Evolutionary conservation across 2,113 vertebrate species (phyloP), one percentile per base, ranked within the genome.

Genomic region (Murina feae): DNA sequence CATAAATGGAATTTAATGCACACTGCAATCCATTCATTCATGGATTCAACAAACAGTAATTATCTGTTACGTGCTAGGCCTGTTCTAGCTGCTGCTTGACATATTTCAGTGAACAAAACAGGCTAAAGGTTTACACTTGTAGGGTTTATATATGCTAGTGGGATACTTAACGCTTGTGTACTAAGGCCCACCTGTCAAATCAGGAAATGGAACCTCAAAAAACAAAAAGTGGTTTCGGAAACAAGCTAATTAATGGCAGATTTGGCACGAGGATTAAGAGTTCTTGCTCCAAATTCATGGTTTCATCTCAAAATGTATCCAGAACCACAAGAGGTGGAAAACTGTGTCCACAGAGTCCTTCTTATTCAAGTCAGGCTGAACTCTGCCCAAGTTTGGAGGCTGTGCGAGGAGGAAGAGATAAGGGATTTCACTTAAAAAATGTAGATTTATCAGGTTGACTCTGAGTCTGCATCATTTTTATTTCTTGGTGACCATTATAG

Each of bases 251-350:
- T 30, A 75, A 55, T 85, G 66, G 30, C 20, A 84, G 18, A 58
- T 51, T 44, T 37, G 53, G 51, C 28, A 12, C 39, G 14, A 12
- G 66, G 51, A 10, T 18, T 63, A 39, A 80, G 49, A 90, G 32
- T 79, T 90, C 47, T 78, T 88, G 32, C 66, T n/a, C n/a, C 30
- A 95, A 60, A 93, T 53, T 28, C 28, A 49, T 35, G 2, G 13
- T 42, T 91, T 25, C 14, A 80, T 74, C 60, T 86, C 37, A n/a
- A 83, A 95, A 80, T 37, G 21, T 39, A 76, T 53, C 90, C 20
- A 49, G 81, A 89, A 6, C 20, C 37, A 84, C 21, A 63, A 42
- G 18, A 92, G 23, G 37, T 85, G 28, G 39, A 37, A 60, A 89
- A 80, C 68, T 39, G 39, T 65, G 39, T 58, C 79, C 42, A 65